Percentiles rank a stretch among this genome's conserved stretches.
phyloP scores from a whole-genome alignment of 2,113 vertebrate species.

The Tangachromis dhanisi region DNA sequence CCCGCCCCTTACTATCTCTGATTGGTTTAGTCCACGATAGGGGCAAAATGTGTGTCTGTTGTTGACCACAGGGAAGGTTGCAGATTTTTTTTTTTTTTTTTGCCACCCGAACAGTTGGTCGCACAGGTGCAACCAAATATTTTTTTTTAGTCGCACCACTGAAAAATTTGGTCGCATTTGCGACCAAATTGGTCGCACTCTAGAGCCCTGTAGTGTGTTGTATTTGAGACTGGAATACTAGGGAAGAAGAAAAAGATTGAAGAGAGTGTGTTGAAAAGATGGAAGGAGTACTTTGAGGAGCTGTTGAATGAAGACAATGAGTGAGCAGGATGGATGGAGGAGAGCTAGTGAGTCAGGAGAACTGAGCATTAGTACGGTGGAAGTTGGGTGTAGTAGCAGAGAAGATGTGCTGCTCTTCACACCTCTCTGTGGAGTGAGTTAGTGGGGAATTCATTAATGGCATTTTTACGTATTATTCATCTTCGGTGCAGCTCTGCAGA shows the following conservation, averaged over 20 bases:
- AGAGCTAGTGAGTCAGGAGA: background rate
- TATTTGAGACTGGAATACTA: fast-evolving
- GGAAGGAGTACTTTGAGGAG: background rate
- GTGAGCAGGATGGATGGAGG: background rate
- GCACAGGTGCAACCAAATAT: too few species aligned
- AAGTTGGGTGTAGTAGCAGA: background rate
- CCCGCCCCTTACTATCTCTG: too few species aligned
- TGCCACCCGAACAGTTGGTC: too few species aligned
- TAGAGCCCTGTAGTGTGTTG: too few species aligned
- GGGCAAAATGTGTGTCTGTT: too few species aligned
- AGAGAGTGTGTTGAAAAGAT: background rate
- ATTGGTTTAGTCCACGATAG: too few species aligned
- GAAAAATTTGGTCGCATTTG: too few species aligned
- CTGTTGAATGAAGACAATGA: background rate
- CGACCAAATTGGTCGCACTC: too few species aligned
- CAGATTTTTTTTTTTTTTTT: too few species aligned
- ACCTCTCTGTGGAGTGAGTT: background rate
- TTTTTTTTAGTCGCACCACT: too few species aligned
- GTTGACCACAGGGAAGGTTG: too few species aligned
- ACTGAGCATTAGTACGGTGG: background rate
- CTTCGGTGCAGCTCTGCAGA: background rate
- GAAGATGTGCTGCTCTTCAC: background rate
- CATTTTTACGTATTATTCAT: constrained; percentile 23
- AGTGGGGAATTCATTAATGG: constrained; percentile 17
- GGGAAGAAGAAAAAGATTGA: background rate